These are phyloP conservation scores for Drosophila leonis DNA, from an alignment of 2,888 invertebrate genomes.

Conservation along the genomic window DNA sequence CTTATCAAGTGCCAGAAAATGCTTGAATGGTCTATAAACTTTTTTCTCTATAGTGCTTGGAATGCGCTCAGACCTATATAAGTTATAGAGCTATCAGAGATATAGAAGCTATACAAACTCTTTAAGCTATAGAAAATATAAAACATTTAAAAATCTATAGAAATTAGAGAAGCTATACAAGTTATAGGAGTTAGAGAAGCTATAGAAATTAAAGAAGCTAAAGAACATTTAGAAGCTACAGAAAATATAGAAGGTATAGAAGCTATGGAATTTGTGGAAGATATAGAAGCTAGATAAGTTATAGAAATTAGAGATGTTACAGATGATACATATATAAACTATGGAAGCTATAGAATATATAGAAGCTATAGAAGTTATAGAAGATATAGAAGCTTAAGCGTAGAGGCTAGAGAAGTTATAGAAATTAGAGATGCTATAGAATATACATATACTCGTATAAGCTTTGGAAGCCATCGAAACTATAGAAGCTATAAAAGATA, in stretches of 20 bases:
- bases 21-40: not conserved
- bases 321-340: no score
- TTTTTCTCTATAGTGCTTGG: not conserved
- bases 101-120: not conserved
- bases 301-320: no score
- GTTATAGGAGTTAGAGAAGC: not conserved
- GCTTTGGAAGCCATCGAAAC: not conserved
- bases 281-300: no score
- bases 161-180: not conserved
- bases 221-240: not conserved
- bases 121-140: not conserved
- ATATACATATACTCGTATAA: no score
- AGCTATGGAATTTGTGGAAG: no score
- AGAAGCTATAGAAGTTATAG: not conserved
- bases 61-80: not conserved
- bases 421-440: no score
- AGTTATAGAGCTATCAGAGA: not conserved
- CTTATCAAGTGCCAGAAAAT: not conserved
- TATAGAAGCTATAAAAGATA: not conserved
- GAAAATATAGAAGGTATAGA: no score
- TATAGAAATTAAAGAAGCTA: not conserved
- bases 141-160: not conserved
- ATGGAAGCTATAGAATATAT: no score
- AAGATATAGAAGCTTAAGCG: not conserved
- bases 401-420: no score